Percentiles rank a stretch among this genome's conserved stretches.
These are phyloP conservation scores for Nycteola revayana DNA, from an alignment of 2,888 invertebrate genomes.

Conservation along the genomic window DNA sequence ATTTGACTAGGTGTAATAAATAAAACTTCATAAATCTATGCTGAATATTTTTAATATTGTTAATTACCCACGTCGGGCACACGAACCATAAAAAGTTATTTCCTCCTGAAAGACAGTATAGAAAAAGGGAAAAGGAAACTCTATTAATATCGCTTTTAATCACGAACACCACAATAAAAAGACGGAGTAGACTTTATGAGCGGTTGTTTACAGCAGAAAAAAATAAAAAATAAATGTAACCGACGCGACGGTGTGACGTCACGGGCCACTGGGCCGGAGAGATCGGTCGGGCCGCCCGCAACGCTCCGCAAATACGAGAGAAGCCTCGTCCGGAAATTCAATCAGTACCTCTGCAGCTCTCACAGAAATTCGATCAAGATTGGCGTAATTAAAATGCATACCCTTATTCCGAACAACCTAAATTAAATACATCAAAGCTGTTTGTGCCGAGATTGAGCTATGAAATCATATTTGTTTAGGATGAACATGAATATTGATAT, in stretches of 20 bases:
- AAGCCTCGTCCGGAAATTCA: conserved; percentile 75
- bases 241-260: conserved; percentile 65
- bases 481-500: too few species aligned
- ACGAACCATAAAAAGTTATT: neutral
- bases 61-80: too few species aligned
- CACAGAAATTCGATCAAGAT: conserved; percentile 77
- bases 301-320: conserved; percentile 70
- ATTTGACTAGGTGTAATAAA: too few species aligned
- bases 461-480: too few species aligned
- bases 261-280: conserved; percentile 71
- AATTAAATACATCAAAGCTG: conserved; percentile 2
- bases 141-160: conserved; percentile 40
- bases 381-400: conserved; percentile 76
- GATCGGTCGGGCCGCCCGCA: conserved; percentile 53
- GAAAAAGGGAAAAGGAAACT: conserved; percentile 28
- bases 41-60: too few species aligned
- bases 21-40: too few species aligned
- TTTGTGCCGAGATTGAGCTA: too few species aligned
- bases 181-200: conserved; percentile 64
- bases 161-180: conserved; percentile 46
- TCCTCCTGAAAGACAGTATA: conserved; percentile 11
- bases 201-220: conserved; percentile 67
- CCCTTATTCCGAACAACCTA: conserved; percentile 55
- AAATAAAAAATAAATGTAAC: conserved; percentile 68
- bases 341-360: conserved; percentile 53